Conservation (phyloP, 2,797 vertebrate genomes). For the Anisognathus igniventris region DNA sequence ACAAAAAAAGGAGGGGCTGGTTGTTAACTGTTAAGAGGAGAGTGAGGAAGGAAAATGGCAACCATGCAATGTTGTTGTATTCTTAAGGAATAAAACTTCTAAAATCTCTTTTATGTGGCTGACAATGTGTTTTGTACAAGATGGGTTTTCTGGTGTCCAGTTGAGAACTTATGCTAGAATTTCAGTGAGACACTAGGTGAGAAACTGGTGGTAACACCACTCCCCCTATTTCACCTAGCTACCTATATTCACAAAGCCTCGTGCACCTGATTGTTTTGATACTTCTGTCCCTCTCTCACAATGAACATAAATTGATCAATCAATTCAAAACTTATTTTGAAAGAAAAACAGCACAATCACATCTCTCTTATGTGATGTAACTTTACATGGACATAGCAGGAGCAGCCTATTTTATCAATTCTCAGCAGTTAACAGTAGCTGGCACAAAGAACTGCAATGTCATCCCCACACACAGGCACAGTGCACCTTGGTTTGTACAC, state of each 20-base stretch:
- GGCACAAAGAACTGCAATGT: background rate
- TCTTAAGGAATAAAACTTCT: background rate
- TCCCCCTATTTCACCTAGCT: background rate
- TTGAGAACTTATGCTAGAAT: background rate
- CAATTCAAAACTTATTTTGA: background rate
- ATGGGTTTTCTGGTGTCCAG: background rate
- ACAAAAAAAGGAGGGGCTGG: background rate
- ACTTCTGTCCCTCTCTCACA: background rate
- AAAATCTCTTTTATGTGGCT: background rate
- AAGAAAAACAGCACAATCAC: background rate
- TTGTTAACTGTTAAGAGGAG: background rate
- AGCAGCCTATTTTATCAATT: background rate
- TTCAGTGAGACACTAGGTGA: background rate
- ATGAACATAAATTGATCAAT: background rate
- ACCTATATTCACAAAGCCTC: background rate
- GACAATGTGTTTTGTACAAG: background rate
- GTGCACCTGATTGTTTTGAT: background rate
- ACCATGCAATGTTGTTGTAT: background rate
- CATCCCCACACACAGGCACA: fast-evolving
- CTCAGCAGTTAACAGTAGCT: background rate
- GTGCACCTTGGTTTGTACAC: background rate
- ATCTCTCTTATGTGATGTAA: fast-evolving
- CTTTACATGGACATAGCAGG: background rate
- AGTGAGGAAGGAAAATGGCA: background rate
- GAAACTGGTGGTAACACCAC: background rate